Percentiles rank a stretch among this genome's conserved stretches.
These are phyloP conservation scores for Catocala nupta DNA, from an alignment of 2,888 invertebrate species.

Conservation along the genomic window DNA sequence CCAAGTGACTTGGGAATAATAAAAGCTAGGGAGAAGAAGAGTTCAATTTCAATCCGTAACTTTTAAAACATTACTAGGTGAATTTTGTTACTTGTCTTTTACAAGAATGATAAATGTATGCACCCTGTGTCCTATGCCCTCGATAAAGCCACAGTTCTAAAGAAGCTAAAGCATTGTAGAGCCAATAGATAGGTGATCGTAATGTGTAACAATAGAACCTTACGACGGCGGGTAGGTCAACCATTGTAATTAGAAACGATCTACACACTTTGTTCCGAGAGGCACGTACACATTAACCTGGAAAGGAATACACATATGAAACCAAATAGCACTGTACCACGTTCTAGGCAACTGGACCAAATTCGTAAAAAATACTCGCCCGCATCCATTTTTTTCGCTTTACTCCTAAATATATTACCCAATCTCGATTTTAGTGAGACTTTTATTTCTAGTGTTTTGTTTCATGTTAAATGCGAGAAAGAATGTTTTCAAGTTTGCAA, in stretches of 20 bases:
- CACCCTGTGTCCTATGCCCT: too few species aligned
- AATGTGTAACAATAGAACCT: constrained; percentile 5
- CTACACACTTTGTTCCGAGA: constrained; percentile 7
- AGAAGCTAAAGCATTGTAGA: not conserved
- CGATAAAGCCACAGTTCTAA: not conserved
- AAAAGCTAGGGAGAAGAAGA: too few species aligned
- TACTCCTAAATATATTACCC: constrained; percentile 44
- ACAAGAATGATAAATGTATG: too few species aligned
- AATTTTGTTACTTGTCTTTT: too few species aligned
- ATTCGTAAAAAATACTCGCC: constrained; percentile 33
- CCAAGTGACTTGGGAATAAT: too few species aligned
- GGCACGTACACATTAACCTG: constrained; percentile 15
- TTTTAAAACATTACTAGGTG: too few species aligned
- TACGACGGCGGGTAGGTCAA: constrained; percentile 13
- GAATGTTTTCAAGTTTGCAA: constrained; percentile 44
- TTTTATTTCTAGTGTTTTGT: constrained; percentile 48
- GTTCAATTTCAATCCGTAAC: too few species aligned
- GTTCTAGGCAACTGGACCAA: constrained; percentile 21
- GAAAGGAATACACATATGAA: constrained; percentile 12
- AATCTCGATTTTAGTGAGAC: constrained; percentile 44
- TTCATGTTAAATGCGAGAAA: constrained; percentile 43
- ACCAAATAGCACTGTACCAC: constrained; percentile 7
- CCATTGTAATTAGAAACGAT: constrained; percentile 18
- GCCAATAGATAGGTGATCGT: not conserved
- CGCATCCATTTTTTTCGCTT: constrained; percentile 21